Percentiles rank a stretch among this genome's conserved stretches.
Conservation (phyloP, 64 coral and sea anemone genomes). For the Dendronephthya gigantea region DNA sequence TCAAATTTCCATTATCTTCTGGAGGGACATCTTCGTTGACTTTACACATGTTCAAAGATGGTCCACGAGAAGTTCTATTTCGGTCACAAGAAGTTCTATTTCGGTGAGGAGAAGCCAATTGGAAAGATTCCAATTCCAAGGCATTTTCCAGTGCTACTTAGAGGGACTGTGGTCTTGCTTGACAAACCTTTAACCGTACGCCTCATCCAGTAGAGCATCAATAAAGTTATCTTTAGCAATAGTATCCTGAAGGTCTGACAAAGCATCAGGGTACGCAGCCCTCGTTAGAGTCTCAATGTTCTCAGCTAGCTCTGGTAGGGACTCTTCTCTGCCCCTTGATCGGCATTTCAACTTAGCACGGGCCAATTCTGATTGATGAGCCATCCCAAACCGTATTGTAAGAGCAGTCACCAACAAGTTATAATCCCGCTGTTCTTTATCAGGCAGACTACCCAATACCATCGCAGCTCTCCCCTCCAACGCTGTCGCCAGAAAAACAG, state of each 20-base stretch:
- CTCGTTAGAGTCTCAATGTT: too few relatives aligned
- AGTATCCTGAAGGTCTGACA: not conserved
- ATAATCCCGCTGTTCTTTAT: too few relatives aligned
- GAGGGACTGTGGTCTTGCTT: not conserved
- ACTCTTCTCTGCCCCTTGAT: not conserved
- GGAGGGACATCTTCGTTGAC: not conserved
- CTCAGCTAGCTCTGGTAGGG: too few relatives aligned
- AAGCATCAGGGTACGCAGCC: not conserved
- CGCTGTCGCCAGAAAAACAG: not conserved
- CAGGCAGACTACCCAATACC: too few relatives aligned
- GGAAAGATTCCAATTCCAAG: not conserved
- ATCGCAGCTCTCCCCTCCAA: not conserved
- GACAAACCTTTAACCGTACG: not conserved
- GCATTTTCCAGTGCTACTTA: not conserved
- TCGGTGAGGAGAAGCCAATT: not conserved
- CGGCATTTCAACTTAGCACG: not conserved
- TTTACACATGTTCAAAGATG: not conserved
- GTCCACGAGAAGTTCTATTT: not conserved
- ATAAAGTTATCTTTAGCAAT: conserved; percentile 1
- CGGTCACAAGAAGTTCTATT: not conserved
- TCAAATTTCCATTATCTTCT: not conserved
- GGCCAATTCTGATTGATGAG: not conserved
- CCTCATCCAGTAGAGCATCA: not conserved
- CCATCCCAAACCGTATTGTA: not conserved
- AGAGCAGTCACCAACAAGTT: too few relatives aligned